Evolutionary conservation across 2,888 invertebrate species (phyloP), one percentile per base, ranked within the genome.

Genomic region (Drosophila conformis): DNA sequence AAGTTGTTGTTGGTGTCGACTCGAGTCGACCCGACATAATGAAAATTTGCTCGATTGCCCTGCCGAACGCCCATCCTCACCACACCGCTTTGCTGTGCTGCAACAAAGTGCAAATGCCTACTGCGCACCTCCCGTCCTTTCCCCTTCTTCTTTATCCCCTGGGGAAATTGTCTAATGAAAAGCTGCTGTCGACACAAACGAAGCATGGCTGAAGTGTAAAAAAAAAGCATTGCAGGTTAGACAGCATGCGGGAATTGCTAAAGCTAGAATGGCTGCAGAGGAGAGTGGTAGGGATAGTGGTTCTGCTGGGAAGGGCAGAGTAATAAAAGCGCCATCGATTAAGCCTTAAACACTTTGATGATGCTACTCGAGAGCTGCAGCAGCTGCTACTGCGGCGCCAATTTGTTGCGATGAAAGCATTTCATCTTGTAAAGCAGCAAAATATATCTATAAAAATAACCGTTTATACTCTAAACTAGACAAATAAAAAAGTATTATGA

Each of bases 101-200:
- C 74, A 57, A 57, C 57, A 57, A 42, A 42, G 57, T 57, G 57
- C 69, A 73, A 69, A 58, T 63, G 56, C 70, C 42, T 53, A 49
- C 52, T 54, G 27, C 57, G 21, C 53, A 4, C 25, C n/a, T 29
- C 15, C 18, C 25, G 25, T 25, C 8, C 21, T 8, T 33, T 10
- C 27, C 3, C 27, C 33, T 15, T 11, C 25, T 13, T 10, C 21
- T 6, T 27, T 46, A 27, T 53, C 49, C 59, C 57, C 69, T 71
- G 48, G 88, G 90, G 81, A 90, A 87, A 87, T 86, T 85, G 83
- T 90, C 86, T 87, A 87, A 87, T 87, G 86, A 87, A 87, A 87
- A 90, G 90, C 90, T 83, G 86, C 78, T 85, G 90, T 89, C 86
- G 85, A 87, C 85, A 82, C 83, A 89, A 87, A 74, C 90, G 85